A percentile compares a stretch with the other conserved stretches of the same genome.
phyloP scores from a whole-genome alignment of 2,888 invertebrate genomes.

The Clepsis dumicolana region DNA sequence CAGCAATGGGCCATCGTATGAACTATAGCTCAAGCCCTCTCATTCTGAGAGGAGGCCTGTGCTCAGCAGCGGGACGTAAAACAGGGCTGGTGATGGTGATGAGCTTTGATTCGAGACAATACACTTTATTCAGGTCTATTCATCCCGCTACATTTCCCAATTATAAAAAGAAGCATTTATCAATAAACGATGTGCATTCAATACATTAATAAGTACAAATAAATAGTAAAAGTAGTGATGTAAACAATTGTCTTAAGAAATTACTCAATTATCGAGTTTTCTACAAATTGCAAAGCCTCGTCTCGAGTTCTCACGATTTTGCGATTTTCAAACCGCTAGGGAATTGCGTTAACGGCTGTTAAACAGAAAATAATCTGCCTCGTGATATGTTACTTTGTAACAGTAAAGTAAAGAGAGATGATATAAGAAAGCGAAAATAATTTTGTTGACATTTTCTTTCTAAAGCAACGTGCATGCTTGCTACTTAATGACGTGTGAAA shows the following conservation, averaged over 20 bases:
- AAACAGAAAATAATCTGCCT: slow-evolving; percentile 29
- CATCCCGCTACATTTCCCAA: background rate
- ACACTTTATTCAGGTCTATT: background rate
- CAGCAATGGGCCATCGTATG: too few species aligned
- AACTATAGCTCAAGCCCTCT: too few species aligned
- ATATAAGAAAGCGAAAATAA: background rate
- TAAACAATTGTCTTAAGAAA: slow-evolving; percentile 40
- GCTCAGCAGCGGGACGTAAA: too few species aligned
- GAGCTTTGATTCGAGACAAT: too few species aligned
- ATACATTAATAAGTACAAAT: background rate
- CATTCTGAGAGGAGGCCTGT: too few species aligned
- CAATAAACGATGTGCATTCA: background rate
- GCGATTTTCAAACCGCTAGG: slow-evolving; percentile 41
- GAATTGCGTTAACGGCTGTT: slow-evolving; percentile 32
- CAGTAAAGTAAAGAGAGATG: background rate
- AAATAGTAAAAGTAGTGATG: slow-evolving; percentile 40
- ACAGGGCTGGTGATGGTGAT: too few species aligned
- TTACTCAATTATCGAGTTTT: slow-evolving; percentile 42
- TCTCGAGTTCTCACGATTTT: slow-evolving; percentile 38
- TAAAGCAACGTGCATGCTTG: background rate
- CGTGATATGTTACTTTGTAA: slow-evolving; percentile 29
- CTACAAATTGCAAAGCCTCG: slow-evolving; percentile 34
- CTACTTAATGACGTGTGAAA: background rate
- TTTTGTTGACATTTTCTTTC: slow-evolving; percentile 11
- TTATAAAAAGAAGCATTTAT: background rate